phyloP scores from a whole-genome alignment of 2,797 vertebrate genomes.

The Masticophis lateralis region DNA sequence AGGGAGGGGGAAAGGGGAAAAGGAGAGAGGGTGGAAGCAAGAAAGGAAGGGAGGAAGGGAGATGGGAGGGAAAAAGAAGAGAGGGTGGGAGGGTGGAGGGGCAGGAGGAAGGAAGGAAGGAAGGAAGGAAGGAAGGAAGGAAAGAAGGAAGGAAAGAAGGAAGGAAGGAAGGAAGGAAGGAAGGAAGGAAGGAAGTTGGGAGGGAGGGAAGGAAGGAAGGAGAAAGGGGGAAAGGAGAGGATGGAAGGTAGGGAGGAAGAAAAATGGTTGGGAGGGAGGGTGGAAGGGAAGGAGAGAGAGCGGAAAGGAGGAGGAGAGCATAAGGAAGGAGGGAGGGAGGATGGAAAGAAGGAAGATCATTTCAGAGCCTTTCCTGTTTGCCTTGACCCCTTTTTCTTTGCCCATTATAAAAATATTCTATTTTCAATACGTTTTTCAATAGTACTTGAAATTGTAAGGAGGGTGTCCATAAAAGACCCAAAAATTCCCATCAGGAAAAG shows the following conservation, averaged over 20 bases:
- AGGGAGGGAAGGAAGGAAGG: too few relatives aligned
- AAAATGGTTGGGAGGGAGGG: too few relatives aligned
- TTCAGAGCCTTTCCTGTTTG: not conserved
- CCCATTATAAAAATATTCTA: not conserved
- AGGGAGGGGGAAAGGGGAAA: too few relatives aligned
- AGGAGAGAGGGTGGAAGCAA: not conserved
- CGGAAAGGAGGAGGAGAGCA: not conserved
- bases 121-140: too few relatives aligned
- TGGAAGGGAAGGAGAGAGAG: not conserved
- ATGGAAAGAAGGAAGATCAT: not conserved
- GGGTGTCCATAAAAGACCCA: slow-evolving; percentile 52
- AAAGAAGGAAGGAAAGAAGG: fast-evolving
- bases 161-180: too few relatives aligned
- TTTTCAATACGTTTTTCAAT: not conserved
- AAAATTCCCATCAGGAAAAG: slow-evolving; percentile 62
- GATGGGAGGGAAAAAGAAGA: too few relatives aligned
- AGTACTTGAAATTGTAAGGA: not conserved
- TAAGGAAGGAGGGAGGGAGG: not conserved
- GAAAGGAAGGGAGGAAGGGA: too few relatives aligned
- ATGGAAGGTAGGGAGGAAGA: too few relatives aligned
- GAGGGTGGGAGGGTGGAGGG: too few relatives aligned
- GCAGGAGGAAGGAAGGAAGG: too few relatives aligned
- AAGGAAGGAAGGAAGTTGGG: too few relatives aligned
- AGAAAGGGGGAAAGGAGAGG: too few relatives aligned
- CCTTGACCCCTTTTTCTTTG: not conserved